phyloP scores from a whole-genome alignment of 2,797 vertebrate species.

The Scolopax bukidnonensis region DNA sequence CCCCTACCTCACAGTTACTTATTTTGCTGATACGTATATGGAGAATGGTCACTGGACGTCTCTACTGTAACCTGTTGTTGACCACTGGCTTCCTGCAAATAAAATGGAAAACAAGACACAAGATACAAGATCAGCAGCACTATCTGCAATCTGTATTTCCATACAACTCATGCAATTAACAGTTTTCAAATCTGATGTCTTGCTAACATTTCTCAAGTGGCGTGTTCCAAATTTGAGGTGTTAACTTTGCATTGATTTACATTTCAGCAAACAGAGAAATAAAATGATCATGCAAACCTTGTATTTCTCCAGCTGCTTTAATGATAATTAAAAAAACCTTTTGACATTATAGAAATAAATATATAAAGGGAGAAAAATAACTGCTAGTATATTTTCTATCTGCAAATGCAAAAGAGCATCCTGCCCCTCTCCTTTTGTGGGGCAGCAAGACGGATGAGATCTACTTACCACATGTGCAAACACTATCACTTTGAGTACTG shows the following conservation, averaged over 20 bases:
- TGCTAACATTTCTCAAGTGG: background rate
- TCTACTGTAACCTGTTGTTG: slow-evolving; percentile 91
- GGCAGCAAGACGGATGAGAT: background rate
- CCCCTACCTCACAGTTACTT: slow-evolving; percentile 91
- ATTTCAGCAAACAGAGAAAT: background rate
- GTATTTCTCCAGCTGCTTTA: background rate
- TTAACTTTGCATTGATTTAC: background rate
- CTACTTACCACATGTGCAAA: background rate
- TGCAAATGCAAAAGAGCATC: background rate
- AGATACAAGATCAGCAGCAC: slow-evolving; percentile 8
- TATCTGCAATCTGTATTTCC: background rate
- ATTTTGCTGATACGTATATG: slow-evolving; percentile 95
- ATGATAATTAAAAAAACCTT: background rate
- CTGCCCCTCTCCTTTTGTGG: background rate
- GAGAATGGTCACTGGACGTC: slow-evolving; percentile 92
- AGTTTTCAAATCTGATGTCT: background rate
- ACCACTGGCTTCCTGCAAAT: slow-evolving; percentile 89
- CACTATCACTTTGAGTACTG: background rate
- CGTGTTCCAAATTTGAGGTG: background rate
- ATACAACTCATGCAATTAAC: background rate
- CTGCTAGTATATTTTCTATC: background rate
- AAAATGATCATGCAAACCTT: background rate
- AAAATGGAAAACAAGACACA: slow-evolving; percentile 51
- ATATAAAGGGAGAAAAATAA: background rate
- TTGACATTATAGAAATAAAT: background rate